Conservation (phyloP, 2,113 vertebrate species). For the human region DNA sequence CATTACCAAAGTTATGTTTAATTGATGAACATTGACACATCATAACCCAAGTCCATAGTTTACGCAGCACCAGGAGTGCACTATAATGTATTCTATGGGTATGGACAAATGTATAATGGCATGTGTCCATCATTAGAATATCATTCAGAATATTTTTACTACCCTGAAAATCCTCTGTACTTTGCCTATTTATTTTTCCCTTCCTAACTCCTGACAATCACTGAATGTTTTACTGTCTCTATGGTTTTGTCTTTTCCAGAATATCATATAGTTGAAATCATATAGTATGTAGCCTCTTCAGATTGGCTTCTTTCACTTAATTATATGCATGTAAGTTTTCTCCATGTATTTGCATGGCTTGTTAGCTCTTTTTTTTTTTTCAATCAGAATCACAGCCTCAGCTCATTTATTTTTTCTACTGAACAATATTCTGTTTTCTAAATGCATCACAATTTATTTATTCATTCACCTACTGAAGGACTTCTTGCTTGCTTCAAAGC, state of each 20-base stretch:
- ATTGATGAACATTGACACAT: background rate
- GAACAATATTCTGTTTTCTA: background rate
- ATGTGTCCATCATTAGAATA: background rate
- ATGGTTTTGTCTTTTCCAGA: background rate
- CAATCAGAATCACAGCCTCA: no score
- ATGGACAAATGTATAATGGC: background rate
- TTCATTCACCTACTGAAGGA: background rate
- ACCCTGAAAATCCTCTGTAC: background rate
- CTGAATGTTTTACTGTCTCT: background rate
- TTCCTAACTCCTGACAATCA: background rate
- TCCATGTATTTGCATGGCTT: background rate
- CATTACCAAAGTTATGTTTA: no score
- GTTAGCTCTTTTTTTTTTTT: background rate
- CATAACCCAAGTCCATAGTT: background rate
- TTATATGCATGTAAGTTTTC: background rate
- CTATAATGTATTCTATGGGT: background rate
- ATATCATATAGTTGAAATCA: background rate
- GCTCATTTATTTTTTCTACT: background rate
- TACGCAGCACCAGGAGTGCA: no score
- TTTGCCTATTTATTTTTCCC: background rate
- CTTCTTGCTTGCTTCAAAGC: background rate
- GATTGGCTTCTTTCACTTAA: background rate
- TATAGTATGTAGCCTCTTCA: background rate
- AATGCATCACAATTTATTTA: background rate
- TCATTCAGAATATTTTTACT: background rate